A percentile compares a stretch with the other conserved stretches of the same genome.
phyloP scores from a whole-genome alignment of 35 echinoderm and acorn worm species.

The Ophioderma brevispina region DNA sequence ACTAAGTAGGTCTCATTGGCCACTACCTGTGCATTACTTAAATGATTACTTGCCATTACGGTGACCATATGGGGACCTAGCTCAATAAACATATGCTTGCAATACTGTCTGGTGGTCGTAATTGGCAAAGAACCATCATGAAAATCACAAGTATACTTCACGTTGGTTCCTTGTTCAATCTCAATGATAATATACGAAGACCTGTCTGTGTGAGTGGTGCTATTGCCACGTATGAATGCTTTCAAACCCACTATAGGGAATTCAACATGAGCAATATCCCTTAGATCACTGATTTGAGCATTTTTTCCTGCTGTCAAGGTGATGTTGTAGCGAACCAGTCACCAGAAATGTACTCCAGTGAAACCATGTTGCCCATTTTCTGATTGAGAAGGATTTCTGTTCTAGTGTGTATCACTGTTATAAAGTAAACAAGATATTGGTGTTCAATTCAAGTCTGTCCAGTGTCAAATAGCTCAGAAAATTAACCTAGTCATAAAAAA shows the following conservation, averaged over 20 bases:
- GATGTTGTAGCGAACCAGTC: conserved; percentile 58
- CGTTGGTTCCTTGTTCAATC: conserved; percentile 74
- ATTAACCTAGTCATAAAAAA: too few relatives aligned
- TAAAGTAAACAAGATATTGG: too few relatives aligned
- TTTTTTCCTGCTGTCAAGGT: conserved; percentile 53
- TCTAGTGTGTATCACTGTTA: too few relatives aligned
- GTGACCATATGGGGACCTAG: conserved; percentile 64
- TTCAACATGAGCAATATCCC: conserved; percentile 47
- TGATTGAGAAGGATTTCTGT: too few relatives aligned
- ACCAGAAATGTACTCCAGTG: conserved; percentile 48
- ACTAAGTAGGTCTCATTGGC: conserved; percentile 72
- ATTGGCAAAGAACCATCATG: conserved; percentile 74
- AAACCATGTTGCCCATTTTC: conserved; percentile 45
- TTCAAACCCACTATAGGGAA: conserved; percentile 56
- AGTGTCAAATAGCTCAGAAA: too few relatives aligned
- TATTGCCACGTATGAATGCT: conserved; percentile 71
- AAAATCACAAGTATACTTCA: conserved; percentile 73
- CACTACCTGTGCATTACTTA: conserved; percentile 16
- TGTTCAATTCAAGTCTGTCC: too few relatives aligned
- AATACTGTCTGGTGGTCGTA: conserved; percentile 54
- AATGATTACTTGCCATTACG: conserved; percentile 64
- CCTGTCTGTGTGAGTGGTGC: conserved; percentile 73
- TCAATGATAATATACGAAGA: conserved; percentile 64
- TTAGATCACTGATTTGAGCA: conserved; percentile 41
- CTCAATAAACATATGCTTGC: conserved; percentile 80